Conservation (phyloP, 2,888 invertebrate species). For the Spodoptera picta region DNA sequence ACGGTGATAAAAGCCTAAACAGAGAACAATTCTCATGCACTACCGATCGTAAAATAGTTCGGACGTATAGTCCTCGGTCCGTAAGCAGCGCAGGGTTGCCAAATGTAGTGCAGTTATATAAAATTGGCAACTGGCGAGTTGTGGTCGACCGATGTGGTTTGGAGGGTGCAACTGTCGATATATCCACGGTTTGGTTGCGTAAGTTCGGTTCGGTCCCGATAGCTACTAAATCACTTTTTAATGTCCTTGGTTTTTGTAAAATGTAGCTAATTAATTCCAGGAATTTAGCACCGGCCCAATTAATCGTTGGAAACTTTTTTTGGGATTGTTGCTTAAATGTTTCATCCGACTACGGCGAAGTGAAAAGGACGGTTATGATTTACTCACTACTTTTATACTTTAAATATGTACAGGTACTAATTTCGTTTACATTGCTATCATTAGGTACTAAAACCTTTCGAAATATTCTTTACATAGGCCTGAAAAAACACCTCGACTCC, state of each 20-base stretch:
- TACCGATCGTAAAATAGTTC: conserved; percentile 43
- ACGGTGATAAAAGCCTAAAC: conserved; percentile 43
- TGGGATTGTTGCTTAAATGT: not conserved
- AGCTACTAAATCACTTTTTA: conserved; percentile 2
- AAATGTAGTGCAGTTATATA: conserved; percentile 52
- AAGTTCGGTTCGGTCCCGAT: conserved; percentile 6
- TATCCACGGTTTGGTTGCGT: conserved; percentile 28
- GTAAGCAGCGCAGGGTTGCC: conserved; percentile 41
- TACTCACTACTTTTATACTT: too few species aligned
- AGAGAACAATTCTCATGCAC: conserved; percentile 40
- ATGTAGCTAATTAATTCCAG: not conserved
- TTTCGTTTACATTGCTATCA: too few species aligned
- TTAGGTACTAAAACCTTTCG: too few species aligned
- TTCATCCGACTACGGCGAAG: too few species aligned
- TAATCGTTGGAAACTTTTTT: too few species aligned
- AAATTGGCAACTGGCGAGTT: conserved; percentile 53
- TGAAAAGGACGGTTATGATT: too few species aligned
- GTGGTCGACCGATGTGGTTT: conserved; percentile 44
- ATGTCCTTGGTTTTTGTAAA: not conserved
- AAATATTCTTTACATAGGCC: too few species aligned
- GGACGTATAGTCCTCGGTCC: conserved; percentile 35
- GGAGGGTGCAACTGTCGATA: conserved; percentile 35
- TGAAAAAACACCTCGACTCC: not conserved
- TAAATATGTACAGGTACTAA: too few species aligned
- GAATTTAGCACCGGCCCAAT: too few species aligned